A percentile compares a stretch with the other conserved stretches of the same genome.
Conservation (phyloP, 2,113 vertebrate species). For the Syrrhaptes paradoxus region DNA sequence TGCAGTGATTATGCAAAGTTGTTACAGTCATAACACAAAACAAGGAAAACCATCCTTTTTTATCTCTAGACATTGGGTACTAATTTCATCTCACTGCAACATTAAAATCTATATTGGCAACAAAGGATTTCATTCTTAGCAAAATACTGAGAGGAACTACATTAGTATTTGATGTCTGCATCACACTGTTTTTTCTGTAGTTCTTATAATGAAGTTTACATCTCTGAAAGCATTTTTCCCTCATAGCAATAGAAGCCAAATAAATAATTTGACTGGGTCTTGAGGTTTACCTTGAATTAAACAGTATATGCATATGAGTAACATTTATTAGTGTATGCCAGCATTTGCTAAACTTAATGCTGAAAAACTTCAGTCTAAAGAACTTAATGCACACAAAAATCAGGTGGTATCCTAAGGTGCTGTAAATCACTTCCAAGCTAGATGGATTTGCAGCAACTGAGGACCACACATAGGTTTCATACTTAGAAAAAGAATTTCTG, state of each 20-base stretch:
- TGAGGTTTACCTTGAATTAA: neutral
- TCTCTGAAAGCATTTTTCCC: neutral
- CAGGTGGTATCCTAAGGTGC: neutral
- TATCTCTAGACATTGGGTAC: neutral
- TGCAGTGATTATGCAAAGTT: constrained; percentile 35
- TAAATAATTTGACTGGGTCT: neutral
- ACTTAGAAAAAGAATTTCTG: neutral
- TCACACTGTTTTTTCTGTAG: neutral
- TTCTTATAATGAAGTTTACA: neutral
- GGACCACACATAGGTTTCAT: neutral
- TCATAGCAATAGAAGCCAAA: neutral
- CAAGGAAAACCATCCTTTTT: neutral
- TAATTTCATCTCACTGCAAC: constrained; percentile 5
- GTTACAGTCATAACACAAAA: neutral
- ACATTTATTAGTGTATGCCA: neutral
- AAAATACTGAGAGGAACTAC: neutral
- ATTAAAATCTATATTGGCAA: neutral
- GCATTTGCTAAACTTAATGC: neutral
- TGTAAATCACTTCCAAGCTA: neutral
- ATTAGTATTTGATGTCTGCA: neutral
- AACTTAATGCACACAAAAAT: neutral
- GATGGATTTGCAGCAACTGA: neutral
- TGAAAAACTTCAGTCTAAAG: neutral
- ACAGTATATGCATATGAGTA: neutral
- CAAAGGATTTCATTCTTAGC: neutral